Percentiles rank a stretch among this genome's conserved stretches.
phyloP scores from a whole-genome alignment of 2,888 invertebrate species.

The Coleophora flavipennella region DNA sequence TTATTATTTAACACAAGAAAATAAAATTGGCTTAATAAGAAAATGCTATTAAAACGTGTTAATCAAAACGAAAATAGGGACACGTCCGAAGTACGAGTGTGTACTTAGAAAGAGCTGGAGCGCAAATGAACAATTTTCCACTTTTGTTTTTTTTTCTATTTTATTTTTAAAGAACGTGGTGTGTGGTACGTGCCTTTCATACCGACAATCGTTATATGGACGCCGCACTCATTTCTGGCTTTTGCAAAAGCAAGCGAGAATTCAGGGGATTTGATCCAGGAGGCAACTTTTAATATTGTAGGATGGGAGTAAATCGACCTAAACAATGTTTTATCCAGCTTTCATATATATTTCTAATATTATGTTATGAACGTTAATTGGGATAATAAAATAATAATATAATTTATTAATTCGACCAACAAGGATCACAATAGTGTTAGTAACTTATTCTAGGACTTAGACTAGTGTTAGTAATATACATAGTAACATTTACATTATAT shows the following conservation, averaged over 20 bases:
- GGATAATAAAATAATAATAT: no score
- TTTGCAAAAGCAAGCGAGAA: constrained; percentile 16
- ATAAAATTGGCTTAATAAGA: not conserved
- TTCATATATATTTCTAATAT: no score
- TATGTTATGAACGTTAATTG: no score
- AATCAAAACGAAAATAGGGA: not conserved
- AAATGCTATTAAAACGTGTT: not conserved
- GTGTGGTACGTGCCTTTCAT: constrained; percentile 30
- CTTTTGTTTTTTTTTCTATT: constrained; percentile 28
- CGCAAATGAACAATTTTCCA: constrained; percentile 31
- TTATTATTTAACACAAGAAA: no score
- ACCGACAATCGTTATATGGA: constrained; percentile 36
- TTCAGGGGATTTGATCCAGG: constrained; percentile 17
- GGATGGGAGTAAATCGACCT: no score
- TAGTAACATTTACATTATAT: no score
- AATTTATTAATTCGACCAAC: no score
- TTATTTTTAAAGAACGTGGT: constrained; percentile 39
- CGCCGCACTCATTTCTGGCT: constrained; percentile 1
- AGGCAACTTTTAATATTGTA: no score
- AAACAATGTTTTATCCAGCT: no score
- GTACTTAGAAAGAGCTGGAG: constrained; percentile 24
- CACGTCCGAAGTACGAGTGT: constrained; percentile 13
- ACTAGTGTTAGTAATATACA: no score
- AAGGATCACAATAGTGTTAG: no score
- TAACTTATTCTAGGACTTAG: no score